A percentile compares a stretch with the other conserved stretches of the same genome.
Evolutionary conservation across 2,113 vertebrate genomes (phyloP).

Genomic region (Perccottus glenii): DNA sequence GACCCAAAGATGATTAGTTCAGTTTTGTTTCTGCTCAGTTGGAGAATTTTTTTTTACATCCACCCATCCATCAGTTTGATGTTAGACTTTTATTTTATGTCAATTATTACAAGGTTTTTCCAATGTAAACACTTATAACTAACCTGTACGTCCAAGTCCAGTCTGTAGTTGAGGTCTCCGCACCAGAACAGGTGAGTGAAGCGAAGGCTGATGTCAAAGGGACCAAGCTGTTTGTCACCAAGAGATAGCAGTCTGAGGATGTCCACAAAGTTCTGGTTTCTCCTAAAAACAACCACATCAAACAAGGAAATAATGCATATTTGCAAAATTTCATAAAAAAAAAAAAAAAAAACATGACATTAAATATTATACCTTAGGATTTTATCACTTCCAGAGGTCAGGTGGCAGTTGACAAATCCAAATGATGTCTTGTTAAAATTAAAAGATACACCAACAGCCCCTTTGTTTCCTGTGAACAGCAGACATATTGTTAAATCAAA

Average conservation of each 20-base stretch:
- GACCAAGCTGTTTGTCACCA: slow-evolving; percentile 78
- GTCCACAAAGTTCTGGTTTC: slow-evolving; percentile 84
- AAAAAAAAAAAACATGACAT: not conserved
- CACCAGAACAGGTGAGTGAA: slow-evolving; percentile 86
- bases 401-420: slow-evolving; percentile 89
- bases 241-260: slow-evolving; percentile 80
- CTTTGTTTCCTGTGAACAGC: slow-evolving; percentile 83
- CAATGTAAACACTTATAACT: not conserved
- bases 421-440: slow-evolving; percentile 85
- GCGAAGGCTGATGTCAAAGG: slow-evolving; percentile 82
- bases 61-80: no score
- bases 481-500: slow-evolving; percentile 3
- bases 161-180: slow-evolving; percentile 84
- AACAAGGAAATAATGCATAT: not conserved
- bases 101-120: no score
- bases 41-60: no score
- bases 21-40: no score
- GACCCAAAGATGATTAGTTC: no score
- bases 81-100: no score
- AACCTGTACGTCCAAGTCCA: slow-evolving; percentile 83
- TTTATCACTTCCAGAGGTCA: slow-evolving; percentile 88
- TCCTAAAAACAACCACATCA: slow-evolving; percentile 56
- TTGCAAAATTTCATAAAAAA: not conserved
- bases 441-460: slow-evolving; percentile 86
- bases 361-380: slow-evolving; percentile 79